These are phyloP conservation scores for Scaptomyza hsui DNA, from an alignment of 1,140 invertebrate species.

Conservation along the genomic window DNA sequence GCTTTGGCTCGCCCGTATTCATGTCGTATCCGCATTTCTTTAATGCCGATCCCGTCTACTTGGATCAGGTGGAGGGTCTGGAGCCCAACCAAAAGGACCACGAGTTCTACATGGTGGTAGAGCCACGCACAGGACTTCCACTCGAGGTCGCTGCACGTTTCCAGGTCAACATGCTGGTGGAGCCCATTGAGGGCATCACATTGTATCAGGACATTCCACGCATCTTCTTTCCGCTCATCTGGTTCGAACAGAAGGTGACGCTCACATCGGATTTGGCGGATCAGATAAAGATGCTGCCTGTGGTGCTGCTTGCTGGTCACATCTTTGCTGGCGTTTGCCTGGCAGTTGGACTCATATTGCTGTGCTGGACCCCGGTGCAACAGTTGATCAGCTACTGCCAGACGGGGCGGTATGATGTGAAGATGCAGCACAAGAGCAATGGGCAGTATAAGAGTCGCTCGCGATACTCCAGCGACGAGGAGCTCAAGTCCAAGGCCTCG, in stretches of 20 bases:
- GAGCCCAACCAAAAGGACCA: constrained; percentile 88
- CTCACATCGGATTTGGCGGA: constrained; percentile 86
- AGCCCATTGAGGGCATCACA: constrained; percentile 87
- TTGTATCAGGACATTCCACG: constrained; percentile 88
- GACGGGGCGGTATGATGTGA: constrained; percentile 55
- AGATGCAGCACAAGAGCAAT: constrained; percentile 55
- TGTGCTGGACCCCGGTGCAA: constrained; percentile 67
- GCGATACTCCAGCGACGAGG: constrained; percentile 64
- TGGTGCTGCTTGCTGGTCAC: constrained; percentile 64
- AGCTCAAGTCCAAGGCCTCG: constrained; percentile 64
- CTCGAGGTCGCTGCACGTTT: constrained; percentile 90
- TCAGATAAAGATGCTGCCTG: constrained; percentile 66
- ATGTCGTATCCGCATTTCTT: constrained; percentile 95
- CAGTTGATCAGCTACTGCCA: constrained; percentile 46
- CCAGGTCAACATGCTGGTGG: constrained; percentile 90
- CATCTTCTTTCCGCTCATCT: constrained; percentile 90
- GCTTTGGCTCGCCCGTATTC: constrained; percentile 91
- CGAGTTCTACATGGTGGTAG: constrained; percentile 89
- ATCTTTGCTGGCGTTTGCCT: constrained; percentile 71
- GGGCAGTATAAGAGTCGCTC: constrained; percentile 64
- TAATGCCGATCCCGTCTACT: constrained; percentile 89
- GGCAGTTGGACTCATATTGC: constrained; percentile 68
- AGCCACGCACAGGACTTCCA: constrained; percentile 90
- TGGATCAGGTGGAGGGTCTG: constrained; percentile 88
- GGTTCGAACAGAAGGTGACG: constrained; percentile 89